phyloP scores from a whole-genome alignment of 2,888 invertebrate species.

The Caenorhabditis zanzibari region DNA sequence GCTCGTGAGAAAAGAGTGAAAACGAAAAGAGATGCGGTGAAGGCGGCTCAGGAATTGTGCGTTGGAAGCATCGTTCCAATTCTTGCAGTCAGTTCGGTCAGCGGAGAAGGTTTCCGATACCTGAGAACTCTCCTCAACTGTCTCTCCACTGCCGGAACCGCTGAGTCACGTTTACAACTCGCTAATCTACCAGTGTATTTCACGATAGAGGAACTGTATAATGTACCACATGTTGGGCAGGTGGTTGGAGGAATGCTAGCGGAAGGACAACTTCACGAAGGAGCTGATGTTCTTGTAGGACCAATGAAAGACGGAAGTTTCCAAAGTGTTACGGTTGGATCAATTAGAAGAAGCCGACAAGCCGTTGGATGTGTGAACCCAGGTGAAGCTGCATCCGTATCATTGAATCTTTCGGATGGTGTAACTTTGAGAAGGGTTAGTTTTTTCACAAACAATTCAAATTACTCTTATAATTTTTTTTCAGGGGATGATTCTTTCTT shows the following conservation, averaged over 20 bases:
- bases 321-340: conserved; percentile 87
- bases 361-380: conserved; percentile 92
- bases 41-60: conserved; percentile 88
- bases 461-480: neutral
- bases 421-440: conserved; percentile 83
- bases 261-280: conserved; percentile 92
- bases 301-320: conserved; percentile 82
- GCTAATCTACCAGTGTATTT: conserved; percentile 85
- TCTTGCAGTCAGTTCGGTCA: conserved; percentile 90
- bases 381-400: conserved; percentile 93
- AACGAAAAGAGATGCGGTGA: conserved; percentile 76
- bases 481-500: conserved; percentile 89
- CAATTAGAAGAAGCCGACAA: conserved; percentile 89
- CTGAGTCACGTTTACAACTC: conserved; percentile 68
- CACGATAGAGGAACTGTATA: conserved; percentile 92
- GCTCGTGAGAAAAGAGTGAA: conserved; percentile 69
- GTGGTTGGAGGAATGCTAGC: conserved; percentile 86
- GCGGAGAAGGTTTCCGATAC: conserved; percentile 88
- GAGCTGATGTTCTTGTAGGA: conserved; percentile 86
- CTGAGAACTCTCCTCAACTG: conserved; percentile 89
- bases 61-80: conserved; percentile 84
- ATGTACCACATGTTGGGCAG: conserved; percentile 84
- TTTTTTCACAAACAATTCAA: neutral
- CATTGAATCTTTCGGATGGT: conserved; percentile 86
- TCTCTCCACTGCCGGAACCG: conserved; percentile 85